Percentiles rank a stretch among this genome's conserved stretches.
Evolutionary conservation across 2,797 vertebrate species (phyloP).

Genomic region (Pitangus sulphuratus): DNA sequence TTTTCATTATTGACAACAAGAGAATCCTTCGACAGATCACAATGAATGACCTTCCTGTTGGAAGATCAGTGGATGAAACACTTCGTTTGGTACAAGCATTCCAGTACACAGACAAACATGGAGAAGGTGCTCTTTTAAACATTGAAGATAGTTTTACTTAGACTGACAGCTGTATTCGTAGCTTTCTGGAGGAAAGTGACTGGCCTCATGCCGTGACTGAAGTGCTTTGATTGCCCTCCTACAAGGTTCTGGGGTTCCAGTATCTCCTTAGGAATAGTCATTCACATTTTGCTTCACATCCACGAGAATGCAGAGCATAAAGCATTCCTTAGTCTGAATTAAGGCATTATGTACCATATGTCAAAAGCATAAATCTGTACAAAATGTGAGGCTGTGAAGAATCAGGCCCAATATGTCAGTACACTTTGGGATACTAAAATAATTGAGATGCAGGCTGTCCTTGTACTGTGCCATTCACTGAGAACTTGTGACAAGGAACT

Average conservation of each 20-base stretch:
- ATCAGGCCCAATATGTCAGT: neutral
- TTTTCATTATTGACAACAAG: slow-evolving; percentile 97
- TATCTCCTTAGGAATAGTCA: neutral
- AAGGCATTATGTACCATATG: neutral
- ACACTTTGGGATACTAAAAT: neutral
- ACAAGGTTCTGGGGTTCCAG: neutral
- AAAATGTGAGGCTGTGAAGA: neutral
- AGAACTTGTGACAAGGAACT: neutral
- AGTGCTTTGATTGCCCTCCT: neutral
- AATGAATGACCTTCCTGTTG: slow-evolving; percentile 98
- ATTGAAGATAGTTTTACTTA: neutral
- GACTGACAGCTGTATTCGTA: neutral
- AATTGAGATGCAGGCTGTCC: neutral
- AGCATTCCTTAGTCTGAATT: neutral
- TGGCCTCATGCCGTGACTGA: neutral
- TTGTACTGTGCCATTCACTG: neutral
- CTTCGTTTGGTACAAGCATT: slow-evolving; percentile 96
- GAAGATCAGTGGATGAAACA: slow-evolving; percentile 96
- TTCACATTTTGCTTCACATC: neutral
- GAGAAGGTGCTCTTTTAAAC: slow-evolving; percentile 85
- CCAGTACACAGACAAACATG: slow-evolving; percentile 97
- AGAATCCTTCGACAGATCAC: slow-evolving; percentile 95
- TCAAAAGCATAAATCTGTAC: neutral
- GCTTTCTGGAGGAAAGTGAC: neutral
- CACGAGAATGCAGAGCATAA: neutral